Evolutionary conservation across 2,113 vertebrate genomes (phyloP).

Genomic region (Thymallus thymallus): DNA sequence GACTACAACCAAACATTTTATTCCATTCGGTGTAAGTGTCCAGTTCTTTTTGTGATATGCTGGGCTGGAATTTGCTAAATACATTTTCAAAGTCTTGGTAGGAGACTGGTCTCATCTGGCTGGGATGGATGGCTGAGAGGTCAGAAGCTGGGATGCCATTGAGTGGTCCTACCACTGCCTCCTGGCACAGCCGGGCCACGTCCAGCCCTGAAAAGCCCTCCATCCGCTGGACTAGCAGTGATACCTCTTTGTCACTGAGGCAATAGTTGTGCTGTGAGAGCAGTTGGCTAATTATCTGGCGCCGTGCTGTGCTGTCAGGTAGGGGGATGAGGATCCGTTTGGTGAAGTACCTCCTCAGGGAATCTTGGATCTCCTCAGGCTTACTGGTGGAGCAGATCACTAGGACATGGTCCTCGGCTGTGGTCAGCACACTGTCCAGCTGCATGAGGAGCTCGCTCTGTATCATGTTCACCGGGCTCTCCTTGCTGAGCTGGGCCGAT

Average conservation of each 20-base stretch:
- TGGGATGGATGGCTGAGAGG: slow-evolving; percentile 90
- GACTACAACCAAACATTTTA: slow-evolving; percentile 99
- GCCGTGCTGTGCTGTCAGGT: slow-evolving; percentile 93
- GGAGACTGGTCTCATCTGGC: slow-evolving; percentile 94
- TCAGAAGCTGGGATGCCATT: slow-evolving; percentile 90
- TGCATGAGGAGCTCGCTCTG: slow-evolving; percentile 97
- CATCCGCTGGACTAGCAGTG: slow-evolving; percentile 95
- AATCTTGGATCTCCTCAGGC: slow-evolving; percentile 97
- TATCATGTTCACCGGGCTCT: slow-evolving; percentile 91
- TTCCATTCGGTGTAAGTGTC: slow-evolving; percentile 99
- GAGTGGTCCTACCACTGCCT: slow-evolving; percentile 90
- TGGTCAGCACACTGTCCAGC: slow-evolving; percentile 92
- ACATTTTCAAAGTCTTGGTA: slow-evolving; percentile 99
- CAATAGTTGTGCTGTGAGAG: slow-evolving; percentile 99
- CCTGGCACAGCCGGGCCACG: slow-evolving; percentile 94
- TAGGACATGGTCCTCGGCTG: slow-evolving; percentile 93
- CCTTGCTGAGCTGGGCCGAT: slow-evolving; percentile 89
- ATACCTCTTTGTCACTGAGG: slow-evolving; percentile 98
- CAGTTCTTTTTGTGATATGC: slow-evolving; percentile 98
- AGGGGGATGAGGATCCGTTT: slow-evolving; percentile 97
- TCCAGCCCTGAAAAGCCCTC: slow-evolving; percentile 98
- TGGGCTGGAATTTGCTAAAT: slow-evolving; percentile 99
- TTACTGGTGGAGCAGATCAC: slow-evolving; percentile 98
- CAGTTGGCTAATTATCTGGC: slow-evolving; percentile 99
- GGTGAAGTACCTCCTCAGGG: slow-evolving; percentile 97